Evolutionary conservation across 2,888 invertebrate species (phyloP), one percentile per base, ranked within the genome.

Genomic region (Orchesellides sinensis): DNA sequence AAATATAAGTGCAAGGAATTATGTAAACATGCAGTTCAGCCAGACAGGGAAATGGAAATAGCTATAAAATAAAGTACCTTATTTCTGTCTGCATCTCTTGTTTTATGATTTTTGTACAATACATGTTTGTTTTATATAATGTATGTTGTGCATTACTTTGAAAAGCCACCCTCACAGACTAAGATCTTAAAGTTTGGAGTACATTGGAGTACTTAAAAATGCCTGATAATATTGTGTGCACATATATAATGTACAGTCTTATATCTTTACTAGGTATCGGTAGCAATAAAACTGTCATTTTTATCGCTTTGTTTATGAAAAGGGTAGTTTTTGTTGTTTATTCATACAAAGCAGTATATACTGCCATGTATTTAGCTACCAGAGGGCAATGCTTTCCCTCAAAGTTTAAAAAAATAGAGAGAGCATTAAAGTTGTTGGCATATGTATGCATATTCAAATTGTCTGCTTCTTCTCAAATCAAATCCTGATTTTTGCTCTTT

Each of bases 251-350:
- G n/a, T n/a, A n/a, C n/a, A n/a, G n/a, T n/a, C n/a, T n/a, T n/a
- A n/a, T n/a, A n/a, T n/a, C n/a, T n/a, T n/a, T n/a, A n/a, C 45
- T 40, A 10, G 21, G 21, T 40, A 6, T 69, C 29, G 54, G 69
- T n/a, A 19, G 32, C 27, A 66, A 66, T 74, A 74, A 74, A 74
- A 35, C 52, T 74, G 74, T 74, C 74, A 74, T 54, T 74, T 23
- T 29, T 23, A n/a, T n/a, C 19, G 12, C 65, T 32, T 63, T 52
- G 63, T 74, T 74, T 74, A 74, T 65, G 74, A 54, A 54, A 25
- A 35, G 27, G 45, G 66, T 3, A 66, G 27, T 8, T 40, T 25
- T 23, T 19, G 17, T 25, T 59, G 47, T 45, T 35, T 59, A 45
- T 40, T 72, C 61, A 47, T 61, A 56, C 32, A 32, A 29, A 12